Percentiles rank a stretch among this genome's conserved stretches.
Evolutionary conservation across 2,113 vertebrate genomes (phyloP).

Genomic region (Barbus barbus): DNA sequence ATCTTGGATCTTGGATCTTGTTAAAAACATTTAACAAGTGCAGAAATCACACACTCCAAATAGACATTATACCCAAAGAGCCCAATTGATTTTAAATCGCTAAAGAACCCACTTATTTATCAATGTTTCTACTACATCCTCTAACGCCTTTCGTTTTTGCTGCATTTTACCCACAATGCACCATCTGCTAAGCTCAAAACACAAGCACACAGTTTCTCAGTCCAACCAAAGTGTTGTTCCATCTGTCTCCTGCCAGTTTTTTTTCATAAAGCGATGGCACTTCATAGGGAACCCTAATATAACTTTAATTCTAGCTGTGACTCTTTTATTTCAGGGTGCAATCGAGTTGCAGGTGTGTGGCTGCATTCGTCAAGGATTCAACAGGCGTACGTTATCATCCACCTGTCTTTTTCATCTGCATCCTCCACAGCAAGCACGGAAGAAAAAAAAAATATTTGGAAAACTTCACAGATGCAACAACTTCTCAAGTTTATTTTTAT

Average conservation of each 20-base stretch:
- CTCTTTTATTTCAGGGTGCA: not conserved
- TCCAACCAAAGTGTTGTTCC: constrained; percentile 60
- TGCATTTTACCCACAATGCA: constrained; percentile 54
- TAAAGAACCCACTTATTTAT: not conserved
- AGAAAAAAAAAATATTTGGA: not conserved
- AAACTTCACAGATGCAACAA: not conserved
- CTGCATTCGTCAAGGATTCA: constrained; percentile 13
- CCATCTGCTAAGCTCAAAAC: constrained; percentile 72
- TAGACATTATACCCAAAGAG: not conserved
- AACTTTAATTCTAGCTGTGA: constrained; percentile 62
- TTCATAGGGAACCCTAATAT: constrained; percentile 58
- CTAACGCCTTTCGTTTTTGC: constrained; percentile 30
- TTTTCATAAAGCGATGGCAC: constrained; percentile 38
- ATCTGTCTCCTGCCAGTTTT: constrained; percentile 65
- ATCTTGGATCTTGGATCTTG: too few species aligned
- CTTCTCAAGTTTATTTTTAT: constrained; percentile 35
- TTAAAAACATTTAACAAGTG: constrained; percentile 3
- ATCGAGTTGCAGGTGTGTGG: not conserved
- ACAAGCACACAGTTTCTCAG: constrained; percentile 56
- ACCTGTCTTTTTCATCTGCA: constrained; percentile 31
- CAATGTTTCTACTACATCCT: constrained; percentile 16
- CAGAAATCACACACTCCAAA: constrained; percentile 1
- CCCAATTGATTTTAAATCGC: not conserved
- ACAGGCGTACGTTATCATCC: not conserved
- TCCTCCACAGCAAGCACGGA: not conserved